phyloP scores from a whole-genome alignment of 1,140 invertebrate species.

The Gyrodactylus bullatarudis region DNA sequence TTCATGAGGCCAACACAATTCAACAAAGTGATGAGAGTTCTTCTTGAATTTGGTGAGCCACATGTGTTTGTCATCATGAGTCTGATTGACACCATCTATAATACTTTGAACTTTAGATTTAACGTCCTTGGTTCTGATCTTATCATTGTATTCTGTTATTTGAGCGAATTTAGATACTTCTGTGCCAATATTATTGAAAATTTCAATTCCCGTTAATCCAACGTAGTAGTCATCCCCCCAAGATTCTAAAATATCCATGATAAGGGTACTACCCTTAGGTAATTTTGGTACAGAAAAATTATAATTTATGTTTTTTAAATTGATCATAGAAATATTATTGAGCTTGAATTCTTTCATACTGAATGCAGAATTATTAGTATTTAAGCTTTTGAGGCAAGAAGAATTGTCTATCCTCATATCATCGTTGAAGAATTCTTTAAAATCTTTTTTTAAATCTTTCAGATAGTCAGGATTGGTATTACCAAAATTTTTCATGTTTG shows the following conservation, averaged over 20 bases:
- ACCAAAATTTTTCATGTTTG: no score
- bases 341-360: no score
- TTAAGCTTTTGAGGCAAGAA: no score
- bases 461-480: no score
- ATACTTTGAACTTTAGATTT: slow-evolving; percentile 29
- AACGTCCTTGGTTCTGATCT: slow-evolving; percentile 28
- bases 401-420: no score
- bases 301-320: neutral
- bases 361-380: no score
- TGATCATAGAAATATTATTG: no score
- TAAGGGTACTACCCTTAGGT: neutral
- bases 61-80: slow-evolving; percentile 36
- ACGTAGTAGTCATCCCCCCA: slow-evolving; percentile 50
- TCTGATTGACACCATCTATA: slow-evolving; percentile 34
- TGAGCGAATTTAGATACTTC: slow-evolving; percentile 23
- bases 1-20: slow-evolving; percentile 26
- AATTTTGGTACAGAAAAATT: neutral
- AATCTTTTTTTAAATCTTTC: no score
- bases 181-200: slow-evolving; percentile 32
- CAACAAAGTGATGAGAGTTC: slow-evolving; percentile 25
- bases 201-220: slow-evolving; percentile 41
- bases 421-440: no score
- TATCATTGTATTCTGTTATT: slow-evolving; percentile 26
- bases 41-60: slow-evolving; percentile 33
- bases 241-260: slow-evolving; percentile 12